A percentile compares a stretch with the other conserved stretches of the same genome.
Conservation (phyloP, 37 sponge, comb jelly and placozoan species). For the Cliona cf. orientalis region DNA sequence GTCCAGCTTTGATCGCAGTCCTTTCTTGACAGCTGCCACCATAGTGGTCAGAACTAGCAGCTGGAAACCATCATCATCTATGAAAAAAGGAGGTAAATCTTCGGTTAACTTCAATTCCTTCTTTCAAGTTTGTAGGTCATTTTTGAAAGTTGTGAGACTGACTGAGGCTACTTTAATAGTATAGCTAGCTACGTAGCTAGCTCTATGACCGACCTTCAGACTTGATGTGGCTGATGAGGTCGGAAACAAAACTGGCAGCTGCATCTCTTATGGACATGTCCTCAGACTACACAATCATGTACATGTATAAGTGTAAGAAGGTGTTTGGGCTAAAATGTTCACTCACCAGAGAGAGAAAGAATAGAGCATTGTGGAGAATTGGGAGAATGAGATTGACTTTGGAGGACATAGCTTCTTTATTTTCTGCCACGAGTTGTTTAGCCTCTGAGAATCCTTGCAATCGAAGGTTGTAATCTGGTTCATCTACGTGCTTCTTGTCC, state of each 20-base stretch:
- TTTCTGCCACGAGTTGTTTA: conserved; percentile 25
- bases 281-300: conserved; percentile 42
- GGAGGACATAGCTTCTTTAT: neutral
- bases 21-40: conserved; percentile 39
- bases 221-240: conserved; percentile 35
- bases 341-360: conserved; percentile 60
- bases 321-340: no score
- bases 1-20: conserved; percentile 59
- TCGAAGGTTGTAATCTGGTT: conserved; percentile 73
- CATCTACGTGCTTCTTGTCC: conserved; percentile 71
- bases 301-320: no score
- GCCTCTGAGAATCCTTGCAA: conserved; percentile 66
- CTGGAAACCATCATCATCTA: conserved; percentile 47
- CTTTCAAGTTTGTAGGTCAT: neutral
- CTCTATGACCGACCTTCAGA: conserved; percentile 30
- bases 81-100: neutral
- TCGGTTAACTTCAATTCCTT: no score
- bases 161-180: neutral
- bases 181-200: neutral
- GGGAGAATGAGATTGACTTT: conserved; percentile 49
- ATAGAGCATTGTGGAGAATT: conserved; percentile 67
- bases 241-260: conserved; percentile 63
- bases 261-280: conserved; percentile 82
- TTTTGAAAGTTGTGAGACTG: no score
- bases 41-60: conserved; percentile 38